Percentiles rank a stretch among this genome's conserved stretches.
These are phyloP conservation scores for Distichodus sexfasciatus DNA, from an alignment of 2,797 vertebrate species.

Conservation along the genomic window DNA sequence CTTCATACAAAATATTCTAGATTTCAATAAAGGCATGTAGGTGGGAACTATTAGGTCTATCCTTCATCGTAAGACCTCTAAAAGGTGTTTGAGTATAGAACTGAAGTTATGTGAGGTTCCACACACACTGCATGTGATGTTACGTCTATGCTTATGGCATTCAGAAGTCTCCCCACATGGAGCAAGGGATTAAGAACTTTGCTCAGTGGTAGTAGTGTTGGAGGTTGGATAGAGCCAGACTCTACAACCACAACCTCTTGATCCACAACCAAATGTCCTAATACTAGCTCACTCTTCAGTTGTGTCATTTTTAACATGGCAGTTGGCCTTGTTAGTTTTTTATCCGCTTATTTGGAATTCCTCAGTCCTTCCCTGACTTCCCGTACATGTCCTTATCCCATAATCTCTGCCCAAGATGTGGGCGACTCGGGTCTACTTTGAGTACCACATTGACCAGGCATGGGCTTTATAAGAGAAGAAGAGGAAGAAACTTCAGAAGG, in stretches of 20 bases:
- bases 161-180: too few species aligned
- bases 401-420: conserved; percentile 89
- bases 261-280: too few species aligned
- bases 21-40: conserved; percentile 79
- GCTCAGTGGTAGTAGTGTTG: too few species aligned
- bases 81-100: conserved; percentile 84
- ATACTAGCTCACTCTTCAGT: too few species aligned
- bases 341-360: conserved; percentile 83
- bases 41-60: conserved; percentile 87
- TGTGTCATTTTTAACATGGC: too few species aligned
- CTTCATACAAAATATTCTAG: conserved; percentile 83
- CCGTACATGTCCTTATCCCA: conserved; percentile 58
- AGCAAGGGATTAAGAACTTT: too few species aligned
- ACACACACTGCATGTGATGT: too few species aligned
- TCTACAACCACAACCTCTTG: too few species aligned
- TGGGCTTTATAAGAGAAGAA: conserved; percentile 82
- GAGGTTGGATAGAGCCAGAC: too few species aligned
- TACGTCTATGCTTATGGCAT: too few species aligned
- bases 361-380: conserved; percentile 51
- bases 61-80: conserved; percentile 85
- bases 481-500: conserved; percentile 76
- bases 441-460: conserved; percentile 80
- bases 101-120: conserved; percentile 82
- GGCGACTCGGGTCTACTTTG: conserved; percentile 90
- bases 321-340: conserved; percentile 84